phyloP scores from a whole-genome alignment of 2,113 vertebrate genomes.

The Physeter macrocephalus region DNA sequence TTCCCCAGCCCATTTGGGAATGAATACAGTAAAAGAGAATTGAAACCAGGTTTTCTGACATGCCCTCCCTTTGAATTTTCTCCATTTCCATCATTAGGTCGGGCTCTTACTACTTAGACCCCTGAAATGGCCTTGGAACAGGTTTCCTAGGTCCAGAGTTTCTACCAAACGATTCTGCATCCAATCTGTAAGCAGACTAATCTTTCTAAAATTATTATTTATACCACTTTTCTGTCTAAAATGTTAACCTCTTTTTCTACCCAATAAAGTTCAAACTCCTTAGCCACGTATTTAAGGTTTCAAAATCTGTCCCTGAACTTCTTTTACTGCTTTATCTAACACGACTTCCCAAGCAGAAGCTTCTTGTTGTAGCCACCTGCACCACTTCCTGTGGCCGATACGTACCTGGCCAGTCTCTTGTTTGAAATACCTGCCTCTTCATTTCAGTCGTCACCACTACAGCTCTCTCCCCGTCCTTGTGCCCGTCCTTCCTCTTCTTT shows the following conservation, averaged over 20 bases:
- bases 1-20: neutral
- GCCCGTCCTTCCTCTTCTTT: neutral
- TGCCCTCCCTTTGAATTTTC: neutral
- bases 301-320: neutral
- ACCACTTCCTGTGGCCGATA: accelerated
- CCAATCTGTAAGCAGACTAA: neutral
- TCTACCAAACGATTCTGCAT: neutral
- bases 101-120: neutral
- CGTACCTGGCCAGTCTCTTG: neutral
- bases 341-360: neutral
- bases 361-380: neutral
- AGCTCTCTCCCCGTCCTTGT: neutral
- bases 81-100: neutral
- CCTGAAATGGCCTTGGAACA: neutral
- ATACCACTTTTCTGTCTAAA: neutral
- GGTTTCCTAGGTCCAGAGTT: neutral
- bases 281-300: neutral
- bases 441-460: neutral
- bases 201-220: neutral
- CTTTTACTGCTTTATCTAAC: neutral
- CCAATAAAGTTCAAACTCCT: neutral
- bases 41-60: neutral
- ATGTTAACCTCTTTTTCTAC: neutral
- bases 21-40: neutral
- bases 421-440: neutral